Conservation (phyloP, 2,797 vertebrate genomes). For the Xiphorhynchus erythropygius region DNA sequence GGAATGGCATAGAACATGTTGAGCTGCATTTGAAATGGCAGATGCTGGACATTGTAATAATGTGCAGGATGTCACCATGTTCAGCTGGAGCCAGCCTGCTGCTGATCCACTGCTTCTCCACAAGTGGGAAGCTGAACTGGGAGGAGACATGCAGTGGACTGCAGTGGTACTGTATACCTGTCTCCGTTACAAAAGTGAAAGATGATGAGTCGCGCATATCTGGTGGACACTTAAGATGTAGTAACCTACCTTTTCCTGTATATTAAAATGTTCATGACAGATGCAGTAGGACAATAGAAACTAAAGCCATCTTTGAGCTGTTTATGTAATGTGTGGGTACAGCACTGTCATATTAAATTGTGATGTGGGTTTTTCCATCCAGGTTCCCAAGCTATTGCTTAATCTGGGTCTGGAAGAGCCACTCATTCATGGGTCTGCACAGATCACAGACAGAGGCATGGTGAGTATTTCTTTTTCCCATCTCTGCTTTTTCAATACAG, state of each 20-base stretch:
- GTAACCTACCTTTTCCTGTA: not conserved
- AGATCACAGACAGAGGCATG: constrained; percentile 86
- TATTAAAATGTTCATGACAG: not conserved
- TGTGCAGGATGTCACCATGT: not conserved
- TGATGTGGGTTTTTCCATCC: constrained; percentile 1
- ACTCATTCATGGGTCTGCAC: constrained; percentile 85
- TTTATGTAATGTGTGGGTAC: not conserved
- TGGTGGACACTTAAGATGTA: not conserved
- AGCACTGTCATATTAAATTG: not conserved
- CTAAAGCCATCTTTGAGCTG: not conserved
- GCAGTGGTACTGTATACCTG: not conserved
- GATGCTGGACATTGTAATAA: not conserved
- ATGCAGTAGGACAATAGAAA: not conserved
- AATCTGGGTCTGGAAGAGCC: constrained; percentile 84
- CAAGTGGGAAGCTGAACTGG: not conserved
- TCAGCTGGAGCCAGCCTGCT: not conserved
- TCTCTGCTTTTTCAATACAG: not conserved
- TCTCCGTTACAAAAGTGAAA: not conserved
- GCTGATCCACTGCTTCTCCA: not conserved
- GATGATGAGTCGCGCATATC: not conserved
- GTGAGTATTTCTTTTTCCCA: constrained; percentile 70
- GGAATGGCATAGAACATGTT: not conserved
- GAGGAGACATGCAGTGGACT: not conserved
- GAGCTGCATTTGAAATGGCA: not conserved
- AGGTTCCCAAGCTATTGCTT: constrained; percentile 88